Evolutionary conservation across 2,797 vertebrate genomes (phyloP), one percentile per base, ranked within the genome.

Genomic region (Mallotus villosus): DNA sequence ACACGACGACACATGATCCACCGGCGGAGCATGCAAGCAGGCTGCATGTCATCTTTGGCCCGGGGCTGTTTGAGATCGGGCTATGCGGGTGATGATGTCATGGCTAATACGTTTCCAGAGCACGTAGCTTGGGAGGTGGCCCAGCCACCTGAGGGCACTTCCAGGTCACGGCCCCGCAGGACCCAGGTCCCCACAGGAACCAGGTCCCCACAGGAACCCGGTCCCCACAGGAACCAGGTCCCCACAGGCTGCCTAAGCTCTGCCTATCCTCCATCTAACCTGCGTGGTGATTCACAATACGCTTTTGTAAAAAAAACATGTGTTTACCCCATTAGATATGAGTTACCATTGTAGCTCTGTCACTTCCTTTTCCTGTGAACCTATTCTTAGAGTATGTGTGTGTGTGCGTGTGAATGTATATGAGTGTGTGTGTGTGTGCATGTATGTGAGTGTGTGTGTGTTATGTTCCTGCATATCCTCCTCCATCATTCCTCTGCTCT

Each of bases 281-380:
- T n/a, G 9, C 62, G 29, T 63, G 61, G 73, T 37, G 63, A 72
- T 80, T 76, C 80, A 75, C 80, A 74, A 64, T 73, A 57, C 70
- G 32, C 78, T 74, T 81, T 78, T 62, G 49, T 67, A 74, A 4
- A 79, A 78, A 75, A 57, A 68, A 72, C 73, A 55, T 72, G n/a
- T n/a, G 88, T 89, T 88, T 88, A 88, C 84, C 79, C 68, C 78
- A 59, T 68, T 78, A 66, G 63, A 78, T 77, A 68, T 25, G 70
- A 74, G 74, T 74, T 73, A 80, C 82, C 73, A 66, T 67, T 81
- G 82, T n/a, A 85, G 77, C 78, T 75, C 75, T 81, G 87, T 87
- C 69, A 55, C 82, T 88, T 90, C 87, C 85, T n/a, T 71, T 89
- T 89, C 84, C 83, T 76, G 74, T 62, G 78, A 49, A 83, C 83